Conservation (phyloP, 1,140 invertebrate species). For the Condylostylus longicornis region DNA sequence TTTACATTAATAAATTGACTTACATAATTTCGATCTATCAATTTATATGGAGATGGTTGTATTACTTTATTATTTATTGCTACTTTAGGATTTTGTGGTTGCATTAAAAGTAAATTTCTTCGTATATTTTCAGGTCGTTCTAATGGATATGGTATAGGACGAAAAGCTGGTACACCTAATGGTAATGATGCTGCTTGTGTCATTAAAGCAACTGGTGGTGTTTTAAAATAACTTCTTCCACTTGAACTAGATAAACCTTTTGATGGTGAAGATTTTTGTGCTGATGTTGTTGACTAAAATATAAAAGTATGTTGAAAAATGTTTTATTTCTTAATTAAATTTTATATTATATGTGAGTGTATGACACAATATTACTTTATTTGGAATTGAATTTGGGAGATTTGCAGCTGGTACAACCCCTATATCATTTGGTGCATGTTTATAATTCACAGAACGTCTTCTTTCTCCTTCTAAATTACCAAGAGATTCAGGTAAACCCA, state of each 20-base stretch:
- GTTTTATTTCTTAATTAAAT: too few relatives aligned
- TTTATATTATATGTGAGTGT: too few relatives aligned
- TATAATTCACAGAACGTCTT: slow-evolving; percentile 45
- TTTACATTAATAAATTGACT: background rate
- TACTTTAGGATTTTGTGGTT: background rate
- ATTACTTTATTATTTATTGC: background rate
- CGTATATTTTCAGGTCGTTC: slow-evolving; percentile 1
- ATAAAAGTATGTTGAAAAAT: too few relatives aligned
- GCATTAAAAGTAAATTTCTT: background rate
- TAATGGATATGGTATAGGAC: slow-evolving; percentile 54
- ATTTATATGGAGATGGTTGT: background rate
- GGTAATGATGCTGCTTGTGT: slow-evolving; percentile 38
- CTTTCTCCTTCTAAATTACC: slow-evolving; percentile 53
- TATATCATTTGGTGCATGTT: slow-evolving; percentile 31
- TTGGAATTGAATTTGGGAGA: too few relatives aligned
- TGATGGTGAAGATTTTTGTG: background rate
- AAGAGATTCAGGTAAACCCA: slow-evolving; percentile 63
- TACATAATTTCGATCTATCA: background rate
- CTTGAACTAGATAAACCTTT: too few relatives aligned
- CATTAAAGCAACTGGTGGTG: slow-evolving; percentile 19
- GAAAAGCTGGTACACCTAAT: slow-evolving; percentile 53
- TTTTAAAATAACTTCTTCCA: too few relatives aligned
- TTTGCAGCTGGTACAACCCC: slow-evolving; percentile 2
- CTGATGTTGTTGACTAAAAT: too few relatives aligned
- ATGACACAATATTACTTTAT: too few relatives aligned